These are phyloP conservation scores for Clunio marinus DNA, from an alignment of 2,888 invertebrate genomes.

Conservation along the genomic window DNA sequence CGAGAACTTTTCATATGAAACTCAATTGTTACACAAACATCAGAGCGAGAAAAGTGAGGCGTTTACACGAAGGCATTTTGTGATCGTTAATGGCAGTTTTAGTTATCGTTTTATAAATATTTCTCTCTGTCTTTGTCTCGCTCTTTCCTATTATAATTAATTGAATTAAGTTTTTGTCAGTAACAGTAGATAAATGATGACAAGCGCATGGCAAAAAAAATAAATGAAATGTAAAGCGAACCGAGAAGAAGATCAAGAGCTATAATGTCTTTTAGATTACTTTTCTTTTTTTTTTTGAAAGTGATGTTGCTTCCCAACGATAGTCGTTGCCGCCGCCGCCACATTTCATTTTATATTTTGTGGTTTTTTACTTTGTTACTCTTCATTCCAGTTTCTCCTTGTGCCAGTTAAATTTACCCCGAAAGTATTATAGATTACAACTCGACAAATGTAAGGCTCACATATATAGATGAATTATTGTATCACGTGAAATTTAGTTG, in stretches of 20 bases:
- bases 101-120: too few species aligned
- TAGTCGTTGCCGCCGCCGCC: background rate
- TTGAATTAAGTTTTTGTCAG: slow-evolving; percentile 33
- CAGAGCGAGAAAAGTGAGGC: background rate
- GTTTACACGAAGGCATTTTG: slow-evolving; percentile 14
- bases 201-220: slow-evolving; percentile 6
- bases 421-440: slow-evolving; percentile 21
- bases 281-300: too few species aligned
- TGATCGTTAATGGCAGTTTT: slow-evolving; percentile 19
- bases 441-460: background rate
- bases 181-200: slow-evolving; percentile 29
- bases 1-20: too few species aligned
- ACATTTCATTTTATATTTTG: slow-evolving; percentile 2
- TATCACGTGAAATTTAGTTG: slow-evolving; percentile 19
- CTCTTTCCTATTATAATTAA: slow-evolving; percentile 30
- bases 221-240: background rate
- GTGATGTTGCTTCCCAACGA: too few species aligned
- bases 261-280: slow-evolving; percentile 39
- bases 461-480: slow-evolving; percentile 21
- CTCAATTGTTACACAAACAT: slow-evolving; percentile 2
- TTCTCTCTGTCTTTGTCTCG: too few species aligned
- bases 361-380: slow-evolving; percentile 28
- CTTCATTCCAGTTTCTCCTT: slow-evolving; percentile 18
- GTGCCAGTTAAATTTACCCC: background rate
- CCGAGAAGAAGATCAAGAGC: slow-evolving; percentile 10